phyloP scores from a whole-genome alignment of 92 coral and sea anemone species.

The Blastomussa wellsi region DNA sequence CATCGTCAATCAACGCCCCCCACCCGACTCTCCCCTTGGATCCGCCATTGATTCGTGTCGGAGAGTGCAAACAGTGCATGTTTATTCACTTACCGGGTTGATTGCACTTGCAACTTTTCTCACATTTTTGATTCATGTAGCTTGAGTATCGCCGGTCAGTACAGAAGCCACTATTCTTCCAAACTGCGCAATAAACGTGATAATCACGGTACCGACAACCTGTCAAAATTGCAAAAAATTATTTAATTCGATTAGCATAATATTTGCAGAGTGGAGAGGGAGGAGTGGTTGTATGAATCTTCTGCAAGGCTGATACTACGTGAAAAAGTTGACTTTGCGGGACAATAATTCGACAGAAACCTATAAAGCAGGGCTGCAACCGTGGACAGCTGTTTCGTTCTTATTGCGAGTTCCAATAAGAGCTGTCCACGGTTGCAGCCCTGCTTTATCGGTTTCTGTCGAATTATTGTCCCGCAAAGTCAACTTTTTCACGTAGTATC shows the following conservation, averaged over 20 bases:
- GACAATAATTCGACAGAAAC: too few species aligned
- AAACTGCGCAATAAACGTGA: slow-evolving; percentile 62
- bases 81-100: slow-evolving; percentile 48
- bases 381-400: too few species aligned
- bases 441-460: too few species aligned
- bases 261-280: background rate
- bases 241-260: background rate
- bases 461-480: too few species aligned
- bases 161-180: slow-evolving; percentile 64
- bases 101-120: slow-evolving; percentile 70
- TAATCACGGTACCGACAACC: slow-evolving; percentile 60
- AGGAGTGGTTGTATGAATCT: background rate
- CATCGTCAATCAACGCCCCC: too few species aligned
- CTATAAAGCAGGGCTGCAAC: too few species aligned
- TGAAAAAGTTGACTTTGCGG: too few species aligned
- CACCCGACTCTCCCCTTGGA: too few species aligned
- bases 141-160: background rate
- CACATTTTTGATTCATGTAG: slow-evolving; percentile 62
- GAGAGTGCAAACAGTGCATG: background rate
- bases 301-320: background rate
- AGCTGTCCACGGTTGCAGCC: too few species aligned
- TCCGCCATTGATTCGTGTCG: too few species aligned
- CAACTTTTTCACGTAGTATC: too few species aligned
- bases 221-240: background rate
- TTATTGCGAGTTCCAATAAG: background rate